phyloP scores from a whole-genome alignment of 1,140 invertebrate species.

The Meteorus sp. region DNA sequence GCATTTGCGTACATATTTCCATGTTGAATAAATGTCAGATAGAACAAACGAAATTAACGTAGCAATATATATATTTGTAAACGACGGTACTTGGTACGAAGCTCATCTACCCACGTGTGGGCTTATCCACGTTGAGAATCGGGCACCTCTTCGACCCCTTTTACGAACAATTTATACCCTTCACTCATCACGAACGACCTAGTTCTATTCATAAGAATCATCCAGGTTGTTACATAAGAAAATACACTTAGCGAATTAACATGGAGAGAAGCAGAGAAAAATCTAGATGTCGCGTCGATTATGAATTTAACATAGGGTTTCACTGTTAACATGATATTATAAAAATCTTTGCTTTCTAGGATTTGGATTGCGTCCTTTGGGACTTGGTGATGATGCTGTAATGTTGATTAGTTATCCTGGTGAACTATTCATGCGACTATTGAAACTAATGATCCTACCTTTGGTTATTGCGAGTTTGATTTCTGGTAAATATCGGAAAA shows the following conservation, averaged over 20 bases:
- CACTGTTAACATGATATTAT: neutral
- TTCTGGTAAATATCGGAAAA: conserved; percentile 61
- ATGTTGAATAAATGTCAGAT: neutral
- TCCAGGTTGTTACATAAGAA: neutral
- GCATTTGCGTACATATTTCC: neutral
- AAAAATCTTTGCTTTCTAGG: conserved; percentile 59
- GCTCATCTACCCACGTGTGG: neutral
- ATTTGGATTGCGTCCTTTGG: conserved; percentile 69
- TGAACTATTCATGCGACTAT: conserved; percentile 84
- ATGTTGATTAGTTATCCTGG: conserved; percentile 89
- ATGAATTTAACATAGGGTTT: neutral
- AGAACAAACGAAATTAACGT: neutral
- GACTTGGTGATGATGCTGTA: conserved; percentile 72
- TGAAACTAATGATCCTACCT: conserved; percentile 87
- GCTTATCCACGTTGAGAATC: neutral
- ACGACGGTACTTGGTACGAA: conserved; percentile 6
- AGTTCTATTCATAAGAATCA: neutral
- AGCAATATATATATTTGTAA: too few relatives aligned
- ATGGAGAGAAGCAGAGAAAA: too few relatives aligned
- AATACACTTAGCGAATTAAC: neutral
- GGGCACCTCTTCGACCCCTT: neutral
- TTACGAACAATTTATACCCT: neutral
- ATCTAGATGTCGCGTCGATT: neutral
- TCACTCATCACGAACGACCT: conserved; percentile 6
- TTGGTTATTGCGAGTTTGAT: conserved; percentile 88